Base-by-base conservation (phyloP, 2,888 invertebrate species). In the Dioctria rufipes region DNA sequence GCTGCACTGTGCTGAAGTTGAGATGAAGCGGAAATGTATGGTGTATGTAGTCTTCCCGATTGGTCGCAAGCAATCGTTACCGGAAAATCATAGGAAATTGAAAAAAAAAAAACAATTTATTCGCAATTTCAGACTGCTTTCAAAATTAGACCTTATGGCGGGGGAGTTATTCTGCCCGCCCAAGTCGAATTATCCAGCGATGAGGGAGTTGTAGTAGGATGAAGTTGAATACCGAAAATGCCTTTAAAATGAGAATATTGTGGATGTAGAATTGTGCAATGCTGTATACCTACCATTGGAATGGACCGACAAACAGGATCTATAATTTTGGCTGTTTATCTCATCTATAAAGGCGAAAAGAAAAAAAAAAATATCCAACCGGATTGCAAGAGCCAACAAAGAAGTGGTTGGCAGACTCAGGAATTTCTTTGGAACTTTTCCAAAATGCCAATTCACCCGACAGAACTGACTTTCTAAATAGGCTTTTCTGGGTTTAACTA, bases 31-130 rank as follows among this genome's bases (percentile, higher is more conserved):
- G n/a, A 11, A 54, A n/a, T 54, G 4, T n/a, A 6, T 6, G 54
- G 54, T 54, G 4, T 2, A 6, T 6, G 54, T 11, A 54, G 11
- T 54, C 11, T 8, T n/a, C 54, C 54, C 6, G n/a, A 11, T 11
- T 8, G 25, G 25, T 25, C 25, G 9, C 40, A 40, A 73, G 25
- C 5, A 46, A 5, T 42, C 43, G 37, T 42, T 73, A 40, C 73
- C 73, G 73, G 73, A 73, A 73, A 73, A 58, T 60, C n/a, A 73
- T 73, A 40, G 60, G 73, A 73, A 73, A 73, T 73, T 73, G 73
- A 13, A 58, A 37, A 51, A 51, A n/a, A 51, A 51, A 67, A 73
- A 73, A 73, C 73, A 73, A 73, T 73, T 58, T 69, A 51, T 69
- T 51, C 69, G n/a, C 39, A 3, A 39, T 69, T 58, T 40, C 58